Evolutionary conservation across 2,797 vertebrate genomes (phyloP), one percentile per base, ranked within the genome.

Genomic region (Heliangelus exortis): DNA sequence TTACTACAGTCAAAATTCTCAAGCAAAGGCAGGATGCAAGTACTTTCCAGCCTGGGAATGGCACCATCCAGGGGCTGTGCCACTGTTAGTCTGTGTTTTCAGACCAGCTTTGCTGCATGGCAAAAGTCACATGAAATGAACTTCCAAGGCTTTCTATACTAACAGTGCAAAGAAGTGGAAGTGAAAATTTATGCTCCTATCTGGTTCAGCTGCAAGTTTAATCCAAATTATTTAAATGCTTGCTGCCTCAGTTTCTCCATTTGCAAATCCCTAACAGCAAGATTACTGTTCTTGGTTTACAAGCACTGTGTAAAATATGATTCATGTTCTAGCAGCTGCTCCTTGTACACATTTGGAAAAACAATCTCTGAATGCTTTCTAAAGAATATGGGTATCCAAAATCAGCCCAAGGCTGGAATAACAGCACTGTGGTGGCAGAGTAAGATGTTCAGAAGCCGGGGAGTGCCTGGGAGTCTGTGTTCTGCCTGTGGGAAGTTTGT

Each of bases 371-470:
- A 71, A 26, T 29, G n/a, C 3, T 36, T 91, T 87, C 48, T 82
- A 54, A n/a, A 43, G 47, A 62, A 36, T 36, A 25, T 5, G 20
- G 51, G 2, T 62, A 55, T n/a, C 31, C 15, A 41, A 20, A 41
- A 14, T 39, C 45, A 83, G 16, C 31, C 50, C 6, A 26, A 31
- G 68, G 68, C 28, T 72, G 77, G 61, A 75, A 21, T 11, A 47
- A 36, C 1, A 6, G 18, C 28, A 15, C 45, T 67, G 39, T 28
- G 54, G 28, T 26, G 48, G 18, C 55, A 20, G 2, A 81, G 78
- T 6, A 12, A 0, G 0, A 4, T 63, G 53, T 47, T 59, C 61
- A n/a, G 45, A 47, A 66, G 28, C 23, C 33, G n/a, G 10, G 10
- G 12, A 67, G 43, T 6, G 6, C 4, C 7, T 18, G 67, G 28